Base-by-base conservation (phyloP, 2,888 invertebrate species). In the Crepidodera aurea region DNA sequence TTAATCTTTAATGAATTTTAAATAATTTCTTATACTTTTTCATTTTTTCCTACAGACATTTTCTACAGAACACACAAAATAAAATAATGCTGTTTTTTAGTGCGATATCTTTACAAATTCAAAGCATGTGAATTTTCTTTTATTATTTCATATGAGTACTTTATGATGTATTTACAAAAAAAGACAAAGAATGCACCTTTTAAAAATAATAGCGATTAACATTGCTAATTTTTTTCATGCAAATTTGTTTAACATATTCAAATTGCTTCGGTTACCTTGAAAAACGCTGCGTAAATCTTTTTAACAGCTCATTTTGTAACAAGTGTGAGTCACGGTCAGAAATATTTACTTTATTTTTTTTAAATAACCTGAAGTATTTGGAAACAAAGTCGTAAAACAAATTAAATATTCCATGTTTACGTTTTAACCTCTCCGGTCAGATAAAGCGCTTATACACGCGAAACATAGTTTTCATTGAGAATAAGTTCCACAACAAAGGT, bases 241-340 rank as follows among this genome's bases (percentile, higher is more conserved):
- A 44, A 44, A 44, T 44, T 44, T n/a, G 44, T 44, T 44, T 42
- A 19, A 22, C 13, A 15, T 16, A 44, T 44, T 44, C 25, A 44
- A 44, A 44, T 44, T 7, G 44, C 44, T 44, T 44, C 22, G 44
- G n/a, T 22, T 22, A 44, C 44, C 44, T 44, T 44, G 44, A 44
- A 44, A 15, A 22, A 22, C 12, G 25, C 44, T 16, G 44, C 44
- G 44, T 44, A 44, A 44, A 44, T 44, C 44, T 44, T 44, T 44
- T 44, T 44, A 22, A 44, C 10, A 19, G 25, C 22, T 15, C 12
- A 19, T 44, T 44, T 44, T 44, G 44, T 25, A 44, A 44, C 22
- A 6, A 8, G 1, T 25, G 19, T 44, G 44, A 44, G 3, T 44
- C 44, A 44, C 44, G 44, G 44, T 44, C 44, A 25, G 44, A 22